These are phyloP conservation scores for Dermatophagoides farinae DNA, from an alignment of 1,140 invertebrate species.

Conservation along the genomic window DNA sequence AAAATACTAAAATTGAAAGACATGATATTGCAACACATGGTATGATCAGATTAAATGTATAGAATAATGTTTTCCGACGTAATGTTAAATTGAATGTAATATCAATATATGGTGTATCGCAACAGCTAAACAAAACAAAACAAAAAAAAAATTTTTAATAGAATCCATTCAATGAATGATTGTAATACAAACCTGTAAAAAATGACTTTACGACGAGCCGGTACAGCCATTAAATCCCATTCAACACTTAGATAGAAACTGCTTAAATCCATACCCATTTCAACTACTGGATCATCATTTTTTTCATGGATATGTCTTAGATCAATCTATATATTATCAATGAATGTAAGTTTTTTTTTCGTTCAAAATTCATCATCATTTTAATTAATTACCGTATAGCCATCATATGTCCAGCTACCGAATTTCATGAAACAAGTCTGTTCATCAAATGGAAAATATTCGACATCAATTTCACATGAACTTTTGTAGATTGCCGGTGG, in stretches of 20 bases:
- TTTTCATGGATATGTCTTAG: slow-evolving; percentile 61
- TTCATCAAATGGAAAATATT: slow-evolving; percentile 64
- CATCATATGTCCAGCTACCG: slow-evolving; percentile 29
- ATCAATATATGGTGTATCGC: slow-evolving; percentile 64
- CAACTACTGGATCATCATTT: slow-evolving; percentile 43
- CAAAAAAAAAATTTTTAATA: slow-evolving; percentile 35
- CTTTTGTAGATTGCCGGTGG: slow-evolving; percentile 97
- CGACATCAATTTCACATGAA: slow-evolving; percentile 73
- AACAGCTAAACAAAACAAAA: slow-evolving; percentile 64
- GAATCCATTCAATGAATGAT: slow-evolving; percentile 30
- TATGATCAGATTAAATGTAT: slow-evolving; percentile 88
- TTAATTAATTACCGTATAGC: slow-evolving; percentile 21
- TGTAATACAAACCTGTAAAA: slow-evolving; percentile 44
- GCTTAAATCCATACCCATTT: slow-evolving; percentile 66
- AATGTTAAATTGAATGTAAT: slow-evolving; percentile 90
- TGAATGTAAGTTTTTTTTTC: slow-evolving; percentile 20
- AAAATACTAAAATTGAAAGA: slow-evolving; percentile 92
- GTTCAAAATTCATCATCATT: slow-evolving; percentile 22
- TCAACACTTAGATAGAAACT: slow-evolving; percentile 91
- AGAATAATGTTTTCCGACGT: slow-evolving; percentile 74
- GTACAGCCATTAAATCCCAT: slow-evolving; percentile 83
- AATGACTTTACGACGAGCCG: slow-evolving; percentile 62
- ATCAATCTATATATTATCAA: slow-evolving; percentile 49
- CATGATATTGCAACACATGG: slow-evolving; percentile 91
- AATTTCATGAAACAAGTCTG: slow-evolving; percentile 89